Evolutionary conservation across 2,888 invertebrate genomes (phyloP), one percentile per base, ranked within the genome.

Genomic region (Candidula unifasciata): DNA sequence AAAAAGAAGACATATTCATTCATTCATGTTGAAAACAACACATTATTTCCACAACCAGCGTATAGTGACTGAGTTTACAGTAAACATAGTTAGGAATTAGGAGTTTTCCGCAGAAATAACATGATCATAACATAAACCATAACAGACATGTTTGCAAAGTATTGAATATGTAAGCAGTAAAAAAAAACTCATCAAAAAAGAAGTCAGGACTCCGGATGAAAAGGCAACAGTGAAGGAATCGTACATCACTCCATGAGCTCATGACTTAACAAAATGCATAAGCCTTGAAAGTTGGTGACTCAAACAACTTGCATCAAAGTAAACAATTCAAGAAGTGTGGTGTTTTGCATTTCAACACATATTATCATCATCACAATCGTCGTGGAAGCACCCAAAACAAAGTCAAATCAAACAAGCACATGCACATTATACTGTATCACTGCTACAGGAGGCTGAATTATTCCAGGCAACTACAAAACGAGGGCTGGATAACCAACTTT

Each of bases 331-430:
- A 69, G 33, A 37, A 68, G 30, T 44, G 35, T 37, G 27, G 69
- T 69, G 80, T 52, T 33, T 68, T 68, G 68, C 80, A 80, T 68
- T 69, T 69, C 68, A 69, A 69, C 69, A 69, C 80, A 52, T 30
- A 52, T 54, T 44, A 27, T 69, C 80, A 80, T 69, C 80, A 80
- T 69, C 78, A 69, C 80, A 80, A 80, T 68, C 80, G 69, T 13
- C 37, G 2, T 80, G 80, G 80, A 80, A 80, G 80, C 80, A 80
- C 69, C 69, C 69, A 80, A 69, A 80, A 68, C 37, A 69, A 80
- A 44, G 35, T 69, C 21, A 35, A 24, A 24, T 71, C 73, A n/a
- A 37, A 44, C 13, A 44, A 73, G n/a, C 44, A 73, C n/a, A 52
- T 13, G n/a, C 10, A 24, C 73, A 73, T 52, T 52, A 44, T 13